phyloP scores from a whole-genome alignment of 2,888 invertebrate genomes.

The Acrocera orbiculus region DNA sequence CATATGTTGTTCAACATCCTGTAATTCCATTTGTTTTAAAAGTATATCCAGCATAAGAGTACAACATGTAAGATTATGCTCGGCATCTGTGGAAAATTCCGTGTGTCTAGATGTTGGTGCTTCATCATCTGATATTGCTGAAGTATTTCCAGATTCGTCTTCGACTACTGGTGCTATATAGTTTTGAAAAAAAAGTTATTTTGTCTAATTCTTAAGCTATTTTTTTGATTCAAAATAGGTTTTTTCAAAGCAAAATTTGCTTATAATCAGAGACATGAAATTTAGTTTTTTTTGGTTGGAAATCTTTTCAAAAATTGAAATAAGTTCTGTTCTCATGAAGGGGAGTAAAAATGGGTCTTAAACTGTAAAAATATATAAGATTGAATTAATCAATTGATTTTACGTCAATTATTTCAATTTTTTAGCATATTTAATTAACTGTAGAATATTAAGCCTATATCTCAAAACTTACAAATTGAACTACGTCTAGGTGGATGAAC shows the following conservation, averaged over 20 bases:
- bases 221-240: too few species aligned
- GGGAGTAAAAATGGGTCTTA: too few species aligned
- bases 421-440: too few species aligned
- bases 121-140: conserved; percentile 52
- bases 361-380: too few species aligned
- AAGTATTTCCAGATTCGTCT: conserved; percentile 49
- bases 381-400: too few species aligned
- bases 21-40: conserved; percentile 83
- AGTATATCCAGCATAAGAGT: conserved; percentile 91
- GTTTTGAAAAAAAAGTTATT: neutral
- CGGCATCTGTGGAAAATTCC: conserved; percentile 52
- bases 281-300: neutral
- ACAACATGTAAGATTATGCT: conserved; percentile 79
- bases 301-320: too few species aligned
- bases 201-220: neutral
- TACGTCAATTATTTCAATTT: too few species aligned
- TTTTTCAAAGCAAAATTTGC: neutral
- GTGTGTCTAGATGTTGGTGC: conserved; percentile 41
- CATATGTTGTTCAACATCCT: conserved; percentile 64
- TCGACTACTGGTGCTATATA: conserved; percentile 45
- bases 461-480: conserved; percentile 36
- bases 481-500: conserved; percentile 32
- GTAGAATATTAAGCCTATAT: too few species aligned
- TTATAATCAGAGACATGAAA: neutral
- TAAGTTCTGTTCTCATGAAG: too few species aligned